Evolutionary conservation across 2,888 invertebrate genomes (phyloP).

Genomic region (Epirrhoe tristata): DNA sequence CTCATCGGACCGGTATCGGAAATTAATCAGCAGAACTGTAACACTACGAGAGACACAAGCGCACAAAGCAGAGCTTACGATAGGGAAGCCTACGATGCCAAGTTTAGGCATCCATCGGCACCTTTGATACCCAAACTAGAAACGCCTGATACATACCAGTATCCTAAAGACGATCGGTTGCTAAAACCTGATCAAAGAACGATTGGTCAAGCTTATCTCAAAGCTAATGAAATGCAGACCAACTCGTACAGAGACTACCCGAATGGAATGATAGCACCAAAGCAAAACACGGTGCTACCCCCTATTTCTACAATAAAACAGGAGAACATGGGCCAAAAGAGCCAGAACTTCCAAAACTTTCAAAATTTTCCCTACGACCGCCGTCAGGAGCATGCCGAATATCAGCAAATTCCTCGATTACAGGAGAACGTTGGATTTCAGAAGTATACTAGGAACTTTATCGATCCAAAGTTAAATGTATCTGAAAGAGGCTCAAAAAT

Average conservation of each 20-base stretch:
- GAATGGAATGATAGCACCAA: conserved; percentile 59
- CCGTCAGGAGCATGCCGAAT: conserved; percentile 62
- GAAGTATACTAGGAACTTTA: conserved; percentile 69
- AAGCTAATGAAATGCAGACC: conserved; percentile 60
- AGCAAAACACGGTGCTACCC: conserved; percentile 71
- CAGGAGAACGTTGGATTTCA: conserved; percentile 77
- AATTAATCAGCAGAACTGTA: conserved; percentile 79
- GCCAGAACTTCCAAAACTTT: conserved; percentile 67
- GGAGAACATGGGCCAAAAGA: conserved; percentile 75
- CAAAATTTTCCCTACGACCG: conserved; percentile 70
- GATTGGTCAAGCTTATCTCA: conserved; percentile 59
- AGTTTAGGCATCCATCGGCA: conserved; percentile 75
- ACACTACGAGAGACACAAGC: conserved; percentile 66
- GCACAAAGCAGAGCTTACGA: conserved; percentile 77
- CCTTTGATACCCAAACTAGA: conserved; percentile 80
- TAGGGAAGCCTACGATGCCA: conserved; percentile 74
- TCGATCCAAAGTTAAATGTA: conserved; percentile 63
- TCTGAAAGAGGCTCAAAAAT: conserved; percentile 55
- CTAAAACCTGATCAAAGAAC: conserved; percentile 65
- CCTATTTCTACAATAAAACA: conserved; percentile 83
- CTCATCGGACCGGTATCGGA: conserved; percentile 84
- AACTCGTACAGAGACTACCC: conserved; percentile 67
- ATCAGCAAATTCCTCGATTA: conserved; percentile 62
- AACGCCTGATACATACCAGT: conserved; percentile 75
- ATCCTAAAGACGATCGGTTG: conserved; percentile 71